These are phyloP conservation scores for Opisthograptis luteolata DNA, from an alignment of 2,888 invertebrate genomes.

Conservation along the genomic window DNA sequence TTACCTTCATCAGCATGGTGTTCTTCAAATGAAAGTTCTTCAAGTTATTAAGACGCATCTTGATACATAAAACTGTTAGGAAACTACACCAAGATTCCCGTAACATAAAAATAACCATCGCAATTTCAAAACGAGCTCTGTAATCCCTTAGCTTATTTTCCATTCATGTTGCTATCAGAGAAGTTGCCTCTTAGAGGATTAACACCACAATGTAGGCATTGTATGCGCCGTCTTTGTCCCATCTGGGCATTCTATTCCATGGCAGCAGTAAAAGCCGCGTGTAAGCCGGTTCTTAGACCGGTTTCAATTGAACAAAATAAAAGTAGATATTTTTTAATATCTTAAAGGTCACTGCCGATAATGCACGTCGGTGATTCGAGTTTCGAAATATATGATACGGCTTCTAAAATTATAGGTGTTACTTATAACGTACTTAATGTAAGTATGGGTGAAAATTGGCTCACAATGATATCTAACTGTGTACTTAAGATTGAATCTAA, in stretches of 20 bases:
- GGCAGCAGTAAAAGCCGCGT: conserved; percentile 36
- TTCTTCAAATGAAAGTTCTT: too few species aligned
- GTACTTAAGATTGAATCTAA: conserved; percentile 34
- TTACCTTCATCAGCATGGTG: too few species aligned
- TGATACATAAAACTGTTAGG: too few species aligned
- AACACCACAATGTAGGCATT: conserved; percentile 32
- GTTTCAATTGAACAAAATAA: conserved; percentile 48
- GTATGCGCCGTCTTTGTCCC: conserved; percentile 25
- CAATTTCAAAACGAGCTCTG: conserved; percentile 19
- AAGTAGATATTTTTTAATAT: conserved; percentile 39
- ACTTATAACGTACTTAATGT: conserved; percentile 33
- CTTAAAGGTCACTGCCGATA: conserved; percentile 54
- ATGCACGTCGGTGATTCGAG: conserved; percentile 40
- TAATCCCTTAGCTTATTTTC: conserved; percentile 27
- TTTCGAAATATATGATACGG: conserved; percentile 35
- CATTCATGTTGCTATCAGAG: conserved; percentile 26
- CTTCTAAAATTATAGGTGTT: conserved; percentile 41
- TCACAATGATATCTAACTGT: conserved; percentile 29
- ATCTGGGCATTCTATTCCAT: conserved; percentile 34
- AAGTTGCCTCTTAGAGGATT: conserved; percentile 29
- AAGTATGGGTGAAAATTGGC: conserved; percentile 34
- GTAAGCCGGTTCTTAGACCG: conserved; percentile 39
- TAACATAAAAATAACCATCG: conserved; percentile 11
- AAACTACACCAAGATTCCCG: neutral
- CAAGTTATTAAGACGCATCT: too few species aligned